Evolutionary conservation across 2,113 vertebrate species (phyloP).

Genomic region (Megalops atlanticus): DNA sequence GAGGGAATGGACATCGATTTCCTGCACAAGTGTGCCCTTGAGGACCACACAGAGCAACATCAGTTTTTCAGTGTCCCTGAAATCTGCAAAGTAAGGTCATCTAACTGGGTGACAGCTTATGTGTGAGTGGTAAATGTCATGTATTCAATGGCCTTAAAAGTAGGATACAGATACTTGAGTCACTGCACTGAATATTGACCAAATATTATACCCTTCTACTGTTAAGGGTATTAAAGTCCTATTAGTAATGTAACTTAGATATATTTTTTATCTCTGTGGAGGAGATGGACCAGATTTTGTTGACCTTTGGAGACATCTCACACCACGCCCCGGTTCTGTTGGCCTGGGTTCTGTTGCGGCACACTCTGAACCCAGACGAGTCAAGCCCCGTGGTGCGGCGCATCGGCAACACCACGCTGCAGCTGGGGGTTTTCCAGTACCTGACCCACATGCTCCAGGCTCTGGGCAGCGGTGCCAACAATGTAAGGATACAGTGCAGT

Average conservation of each 20-base stretch:
- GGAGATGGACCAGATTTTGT: conserved; percentile 89
- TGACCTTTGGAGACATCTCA: conserved; percentile 86
- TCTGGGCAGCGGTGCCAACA: conserved; percentile 84
- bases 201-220: too few relatives aligned
- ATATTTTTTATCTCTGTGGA: conserved; percentile 51
- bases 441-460: conserved; percentile 84
- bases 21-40: conserved; percentile 88
- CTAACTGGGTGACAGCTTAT: background rate
- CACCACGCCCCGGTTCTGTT: conserved; percentile 89
- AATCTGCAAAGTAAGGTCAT: conserved; percentile 78
- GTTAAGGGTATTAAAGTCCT: too few relatives aligned
- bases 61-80: conserved; percentile 78
- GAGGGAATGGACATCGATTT: conserved; percentile 98
- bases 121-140: background rate
- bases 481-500: too few relatives aligned
- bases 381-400: conserved; percentile 75
- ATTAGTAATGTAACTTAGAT: background rate
- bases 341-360: conserved; percentile 92
- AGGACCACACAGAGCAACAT: conserved; percentile 86
- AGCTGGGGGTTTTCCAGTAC: conserved; percentile 91
- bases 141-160: too few relatives aligned
- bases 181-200: too few relatives aligned
- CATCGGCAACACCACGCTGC: conserved; percentile 86
- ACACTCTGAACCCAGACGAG: conserved; percentile 85
- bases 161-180: background rate